Conservation (phyloP, 2,113 vertebrate genomes). For the Caranx melampygus region DNA sequence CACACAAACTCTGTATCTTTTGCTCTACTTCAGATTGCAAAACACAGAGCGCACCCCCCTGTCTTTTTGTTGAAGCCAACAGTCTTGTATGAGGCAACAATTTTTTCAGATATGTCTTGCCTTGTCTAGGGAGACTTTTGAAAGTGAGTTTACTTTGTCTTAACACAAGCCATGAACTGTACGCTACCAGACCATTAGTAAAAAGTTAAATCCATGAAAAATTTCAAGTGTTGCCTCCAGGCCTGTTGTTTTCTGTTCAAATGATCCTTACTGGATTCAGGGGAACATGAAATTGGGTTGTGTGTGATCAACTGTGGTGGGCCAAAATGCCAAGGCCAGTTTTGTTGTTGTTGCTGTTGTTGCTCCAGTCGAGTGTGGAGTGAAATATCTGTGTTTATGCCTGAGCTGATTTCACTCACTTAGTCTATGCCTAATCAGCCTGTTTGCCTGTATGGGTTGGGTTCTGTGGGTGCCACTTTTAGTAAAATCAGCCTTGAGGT, state of each 20-base stretch:
- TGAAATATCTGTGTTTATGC: not conserved
- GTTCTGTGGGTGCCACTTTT: not conserved
- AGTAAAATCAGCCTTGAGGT: conserved; percentile 38
- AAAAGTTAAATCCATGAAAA: too few relatives aligned
- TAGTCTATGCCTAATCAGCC: not conserved
- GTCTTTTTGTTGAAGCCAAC: too few relatives aligned
- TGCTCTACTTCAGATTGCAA: not conserved
- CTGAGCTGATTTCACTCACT: not conserved
- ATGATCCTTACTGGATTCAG: not conserved
- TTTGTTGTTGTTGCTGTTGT: not conserved
- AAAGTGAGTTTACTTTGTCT: too few relatives aligned
- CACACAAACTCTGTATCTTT: not conserved
- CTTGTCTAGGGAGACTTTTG: too few relatives aligned
- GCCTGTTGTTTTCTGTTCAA: too few relatives aligned
- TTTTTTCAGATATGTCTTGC: too few relatives aligned
- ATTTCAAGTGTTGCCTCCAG: too few relatives aligned
- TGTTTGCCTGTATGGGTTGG: not conserved
- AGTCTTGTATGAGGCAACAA: too few relatives aligned
- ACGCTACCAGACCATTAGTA: too few relatives aligned
- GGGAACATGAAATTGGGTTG: not conserved
- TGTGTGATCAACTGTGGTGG: not conserved
- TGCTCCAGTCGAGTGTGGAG: not conserved
- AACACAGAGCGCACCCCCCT: too few relatives aligned
- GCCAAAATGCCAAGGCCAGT: too few relatives aligned
- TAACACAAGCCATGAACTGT: too few relatives aligned